Conservation (phyloP, 2,797 vertebrate species). For the Tinamus major region DNA sequence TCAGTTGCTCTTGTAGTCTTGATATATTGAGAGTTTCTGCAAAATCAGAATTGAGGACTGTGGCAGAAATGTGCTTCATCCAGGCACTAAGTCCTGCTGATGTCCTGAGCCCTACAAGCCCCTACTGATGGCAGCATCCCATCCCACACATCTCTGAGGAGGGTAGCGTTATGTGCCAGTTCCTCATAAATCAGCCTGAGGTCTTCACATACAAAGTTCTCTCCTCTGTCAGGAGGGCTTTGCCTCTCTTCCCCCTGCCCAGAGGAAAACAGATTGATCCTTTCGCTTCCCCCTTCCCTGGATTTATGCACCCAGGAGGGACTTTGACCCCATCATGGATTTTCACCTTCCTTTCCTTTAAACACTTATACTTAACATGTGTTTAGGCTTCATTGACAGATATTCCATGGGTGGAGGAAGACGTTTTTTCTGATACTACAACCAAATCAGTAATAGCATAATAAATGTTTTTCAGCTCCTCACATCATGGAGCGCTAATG, state of each 20-base stretch:
- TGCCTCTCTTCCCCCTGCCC: neutral
- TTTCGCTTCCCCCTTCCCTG: neutral
- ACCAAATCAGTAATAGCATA: neutral
- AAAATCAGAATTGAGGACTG: neutral
- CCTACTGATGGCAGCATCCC: neutral
- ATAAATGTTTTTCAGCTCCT: neutral
- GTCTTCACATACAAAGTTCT: neutral
- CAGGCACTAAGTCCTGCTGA: neutral
- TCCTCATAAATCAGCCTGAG: neutral
- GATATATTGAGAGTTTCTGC: neutral
- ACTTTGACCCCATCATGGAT: neutral
- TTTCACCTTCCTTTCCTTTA: neutral
- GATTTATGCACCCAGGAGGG: neutral
- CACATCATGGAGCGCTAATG: neutral
- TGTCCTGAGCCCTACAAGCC: neutral
- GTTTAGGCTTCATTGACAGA: neutral
- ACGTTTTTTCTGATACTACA: neutral
- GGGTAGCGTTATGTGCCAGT: accelerated
- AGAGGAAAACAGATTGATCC: neutral
- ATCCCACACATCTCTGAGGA: accelerated
- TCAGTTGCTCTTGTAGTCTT: neutral
- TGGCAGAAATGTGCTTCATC: neutral
- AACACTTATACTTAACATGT: neutral
- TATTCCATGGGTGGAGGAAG: neutral
- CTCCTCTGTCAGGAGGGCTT: neutral